Percentiles rank a stretch among this genome's conserved stretches.
These are phyloP conservation scores for Galleria mellonella DNA, from an alignment of 1,140 invertebrate genomes.

Conservation along the genomic window DNA sequence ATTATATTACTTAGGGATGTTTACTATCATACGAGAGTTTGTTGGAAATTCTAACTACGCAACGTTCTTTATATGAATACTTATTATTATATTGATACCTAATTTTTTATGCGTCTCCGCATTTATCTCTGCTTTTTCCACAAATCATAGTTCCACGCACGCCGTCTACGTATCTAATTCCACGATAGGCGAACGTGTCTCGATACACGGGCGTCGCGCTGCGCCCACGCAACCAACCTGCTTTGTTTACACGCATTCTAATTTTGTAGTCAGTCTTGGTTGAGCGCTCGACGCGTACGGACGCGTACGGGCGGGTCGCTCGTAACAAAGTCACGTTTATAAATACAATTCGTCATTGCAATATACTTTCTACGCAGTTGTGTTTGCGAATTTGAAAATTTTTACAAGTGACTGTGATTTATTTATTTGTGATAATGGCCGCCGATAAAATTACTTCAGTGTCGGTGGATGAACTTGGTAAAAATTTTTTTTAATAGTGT, in stretches of 20 bases:
- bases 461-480: conserved; percentile 42
- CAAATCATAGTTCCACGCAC: conserved; percentile 1
- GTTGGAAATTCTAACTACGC: too few relatives aligned
- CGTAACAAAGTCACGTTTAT: background rate
- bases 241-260: conserved; percentile 43
- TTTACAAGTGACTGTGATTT: conserved; percentile 5
- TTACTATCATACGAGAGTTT: too few relatives aligned
- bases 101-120: too few relatives aligned
- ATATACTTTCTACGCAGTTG: conserved; percentile 1
- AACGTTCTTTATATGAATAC: too few relatives aligned
- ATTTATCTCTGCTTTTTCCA: too few relatives aligned
- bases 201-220: conserved; percentile 1
- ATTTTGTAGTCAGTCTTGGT: conserved; percentile 35
- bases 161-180: conserved; percentile 7
- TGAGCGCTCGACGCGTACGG: conserved; percentile 17
- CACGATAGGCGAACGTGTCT: background rate
- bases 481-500: conserved; percentile 1
- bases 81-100: too few relatives aligned
- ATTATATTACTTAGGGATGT: too few relatives aligned
- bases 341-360: background rate
- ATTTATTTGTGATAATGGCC: conserved; percentile 24
- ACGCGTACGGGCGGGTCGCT: conserved; percentile 23
- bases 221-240: conserved; percentile 26
- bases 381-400: background rate
- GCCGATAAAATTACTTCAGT: conserved; percentile 33